Percentiles rank a stretch among this genome's conserved stretches.
These are phyloP conservation scores for Lutjanus erythropterus DNA, from an alignment of 2,113 vertebrate genomes.

Conservation along the genomic window DNA sequence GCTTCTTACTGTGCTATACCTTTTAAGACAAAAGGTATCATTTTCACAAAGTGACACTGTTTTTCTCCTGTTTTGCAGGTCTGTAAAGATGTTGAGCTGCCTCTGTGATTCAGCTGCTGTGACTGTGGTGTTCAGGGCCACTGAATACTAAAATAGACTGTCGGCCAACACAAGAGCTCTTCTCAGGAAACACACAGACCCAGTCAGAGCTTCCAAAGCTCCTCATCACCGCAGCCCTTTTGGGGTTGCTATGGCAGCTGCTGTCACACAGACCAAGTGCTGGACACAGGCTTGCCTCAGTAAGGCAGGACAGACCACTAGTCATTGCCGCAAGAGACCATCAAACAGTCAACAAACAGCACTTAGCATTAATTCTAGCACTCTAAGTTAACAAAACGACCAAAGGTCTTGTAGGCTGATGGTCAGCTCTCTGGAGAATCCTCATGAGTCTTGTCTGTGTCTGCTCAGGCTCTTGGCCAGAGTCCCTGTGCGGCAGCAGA, in stretches of 20 bases:
- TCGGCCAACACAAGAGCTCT: slow-evolving; percentile 48
- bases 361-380: slow-evolving; percentile 50
- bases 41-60: slow-evolving; percentile 4
- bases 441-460: slow-evolving; percentile 75
- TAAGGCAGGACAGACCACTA: slow-evolving; percentile 83
- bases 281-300: slow-evolving; percentile 89
- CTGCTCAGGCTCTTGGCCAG: slow-evolving; percentile 89
- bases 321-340: slow-evolving; percentile 56
- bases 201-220: slow-evolving; percentile 47
- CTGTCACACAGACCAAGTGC: slow-evolving; percentile 75
- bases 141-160: slow-evolving; percentile 55
- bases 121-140: slow-evolving; percentile 30
- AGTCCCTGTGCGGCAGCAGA: slow-evolving; percentile 87
- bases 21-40: background rate
- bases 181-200: slow-evolving; percentile 55
- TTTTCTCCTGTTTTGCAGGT: slow-evolving; percentile 63
- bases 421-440: slow-evolving; percentile 59
- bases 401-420: slow-evolving; percentile 50
- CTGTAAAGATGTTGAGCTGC: slow-evolving; percentile 45
- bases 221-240: slow-evolving; percentile 84
- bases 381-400: slow-evolving; percentile 44
- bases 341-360: slow-evolving; percentile 59
- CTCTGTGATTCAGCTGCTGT: slow-evolving; percentile 47
- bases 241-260: slow-evolving; percentile 93
- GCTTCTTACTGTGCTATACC: background rate